Evolutionary conservation across 2,888 invertebrate species (phyloP), one percentile per base, ranked within the genome.

Genomic region (Alloplasta piceator): DNA sequence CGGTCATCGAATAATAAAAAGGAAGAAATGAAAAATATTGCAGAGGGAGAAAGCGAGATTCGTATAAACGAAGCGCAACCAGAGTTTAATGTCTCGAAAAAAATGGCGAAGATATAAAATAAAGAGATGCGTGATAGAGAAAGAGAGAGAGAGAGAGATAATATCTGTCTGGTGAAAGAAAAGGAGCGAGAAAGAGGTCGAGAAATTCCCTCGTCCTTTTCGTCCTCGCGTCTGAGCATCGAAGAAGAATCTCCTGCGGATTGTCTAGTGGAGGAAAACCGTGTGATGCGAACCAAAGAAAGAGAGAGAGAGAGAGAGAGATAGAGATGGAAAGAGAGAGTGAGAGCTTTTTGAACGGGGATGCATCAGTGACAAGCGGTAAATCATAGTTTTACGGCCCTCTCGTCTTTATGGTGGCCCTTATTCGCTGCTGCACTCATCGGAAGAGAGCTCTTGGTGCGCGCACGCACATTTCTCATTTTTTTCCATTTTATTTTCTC

Each of bases 301-400:
- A 36, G 12, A 72, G 66, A 61, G 39, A 38, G 46, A 46, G 48
- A 67, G 14, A 41, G 14, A 63, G 43, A 58, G 56, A 56, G 81
- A 75, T 80, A 72, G 73, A 80, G 80, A 80, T 72, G 73, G 82
- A 81, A 83, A 46, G 48, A 74, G 73, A 73, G 55, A 9, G 39
- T 38, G 60, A 36, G 64, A 52, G 70, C 55, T 74, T 70, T 56
- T 58, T 56, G 58, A 41, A 56, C 48, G 66, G 39, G 79, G 86
- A 86, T 88, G 88, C 89, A 87, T 87, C 90, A 90, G 88, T 89
- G 91, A 91, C 91, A 89, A 88, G 91, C 90, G 87, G 89, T 91
- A 91, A 91, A 91, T 91, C 91, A 91, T 90, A 91, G 90, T 89
- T 91, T 90, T 90, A 90, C 88, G 90, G 86, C 86, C 78, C 81